These are phyloP conservation scores for Rhyacophila evoluta DNA, from an alignment of 2,888 invertebrate genomes.

Conservation along the genomic window DNA sequence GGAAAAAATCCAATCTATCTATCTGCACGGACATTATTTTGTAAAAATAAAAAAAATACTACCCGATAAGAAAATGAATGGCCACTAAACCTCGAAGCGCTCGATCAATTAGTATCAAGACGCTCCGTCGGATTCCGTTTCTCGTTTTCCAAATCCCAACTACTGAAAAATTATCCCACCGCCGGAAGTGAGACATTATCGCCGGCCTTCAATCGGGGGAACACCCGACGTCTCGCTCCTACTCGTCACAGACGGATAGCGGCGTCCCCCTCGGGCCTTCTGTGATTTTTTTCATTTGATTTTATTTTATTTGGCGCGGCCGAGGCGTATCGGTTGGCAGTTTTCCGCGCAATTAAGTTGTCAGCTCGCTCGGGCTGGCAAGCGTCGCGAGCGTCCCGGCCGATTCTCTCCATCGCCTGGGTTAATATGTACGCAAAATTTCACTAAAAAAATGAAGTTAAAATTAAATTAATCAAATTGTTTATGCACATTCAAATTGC, in stretches of 20 bases:
- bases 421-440: too few relatives aligned
- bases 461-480: too few relatives aligned
- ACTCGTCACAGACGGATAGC: neutral
- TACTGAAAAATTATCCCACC: constrained; percentile 41
- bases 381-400: constrained; percentile 7
- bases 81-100: neutral
- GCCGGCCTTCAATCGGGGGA: constrained; percentile 15
- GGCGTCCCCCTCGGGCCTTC: neutral
- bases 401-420: neutral
- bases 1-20: neutral
- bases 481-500: too few relatives aligned
- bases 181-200: constrained; percentile 41
- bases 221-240: constrained; percentile 1
- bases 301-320: constrained; percentile 43
- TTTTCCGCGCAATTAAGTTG: constrained; percentile 55
- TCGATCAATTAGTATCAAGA: constrained; percentile 22
- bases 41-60: neutral
- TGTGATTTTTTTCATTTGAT: constrained; percentile 39
- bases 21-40: neutral
- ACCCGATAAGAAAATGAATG: neutral
- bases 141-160: constrained; percentile 25
- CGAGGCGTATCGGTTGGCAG: constrained; percentile 54
- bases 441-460: too few relatives aligned
- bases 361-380: constrained; percentile 39
- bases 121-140: neutral